Percentiles rank a stretch among this genome's conserved stretches.
Conservation (phyloP, 2,888 invertebrate species). For the Stenoptilia bipunctidactyla region DNA sequence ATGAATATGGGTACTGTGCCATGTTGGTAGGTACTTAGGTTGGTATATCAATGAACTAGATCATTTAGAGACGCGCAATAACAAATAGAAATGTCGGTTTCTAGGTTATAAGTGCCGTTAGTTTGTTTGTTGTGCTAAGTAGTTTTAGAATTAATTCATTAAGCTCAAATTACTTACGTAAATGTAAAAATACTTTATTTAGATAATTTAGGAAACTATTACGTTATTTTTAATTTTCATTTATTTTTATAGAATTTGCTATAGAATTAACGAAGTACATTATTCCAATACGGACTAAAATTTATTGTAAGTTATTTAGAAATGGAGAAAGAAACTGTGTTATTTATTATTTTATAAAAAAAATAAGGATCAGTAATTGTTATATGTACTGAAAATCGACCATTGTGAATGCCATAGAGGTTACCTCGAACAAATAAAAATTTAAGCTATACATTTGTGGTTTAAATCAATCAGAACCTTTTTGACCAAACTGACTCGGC, state of each 20-base stretch:
- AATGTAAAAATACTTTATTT: constrained; percentile 1
- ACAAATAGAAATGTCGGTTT: too few relatives aligned
- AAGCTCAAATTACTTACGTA: background rate
- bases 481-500: too few relatives aligned
- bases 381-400: constrained; percentile 20
- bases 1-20: too few relatives aligned
- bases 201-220: background rate
- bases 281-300: constrained; percentile 1
- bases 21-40: too few relatives aligned
- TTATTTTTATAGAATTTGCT: background rate
- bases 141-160: background rate
- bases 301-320: background rate
- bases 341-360: constrained; percentile 31
- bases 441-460: constrained; percentile 16
- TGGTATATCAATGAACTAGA: too few relatives aligned
- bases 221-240: background rate
- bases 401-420: constrained; percentile 55
- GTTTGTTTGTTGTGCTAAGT: background rate
- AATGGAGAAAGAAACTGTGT: constrained; percentile 29
- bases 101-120: too few relatives aligned
- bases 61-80: too few relatives aligned
- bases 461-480: too few relatives aligned
- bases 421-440: constrained; percentile 47
- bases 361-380: constrained; percentile 14
- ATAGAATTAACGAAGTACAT: background rate